Percentiles rank a stretch among this genome's conserved stretches.
These are phyloP conservation scores for Hypolimnas misippus DNA, from an alignment of 2,888 invertebrate genomes.

Conservation along the genomic window DNA sequence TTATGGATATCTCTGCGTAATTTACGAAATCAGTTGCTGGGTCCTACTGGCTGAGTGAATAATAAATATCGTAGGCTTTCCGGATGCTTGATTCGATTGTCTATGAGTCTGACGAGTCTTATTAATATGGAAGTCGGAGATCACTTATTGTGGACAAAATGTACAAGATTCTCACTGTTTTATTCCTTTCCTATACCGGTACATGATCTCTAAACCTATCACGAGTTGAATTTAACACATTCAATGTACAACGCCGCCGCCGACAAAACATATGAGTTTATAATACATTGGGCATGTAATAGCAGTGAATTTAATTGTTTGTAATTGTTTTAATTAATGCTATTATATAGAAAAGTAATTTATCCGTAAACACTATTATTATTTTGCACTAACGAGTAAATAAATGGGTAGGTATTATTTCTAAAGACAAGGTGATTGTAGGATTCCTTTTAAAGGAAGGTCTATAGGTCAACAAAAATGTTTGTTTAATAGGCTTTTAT, in stretches of 20 bases:
- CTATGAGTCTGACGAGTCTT: neutral
- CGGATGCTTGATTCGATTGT: slow-evolving; percentile 10
- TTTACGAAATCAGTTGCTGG: slow-evolving; percentile 32
- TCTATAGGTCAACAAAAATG: too few relatives aligned
- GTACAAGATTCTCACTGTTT: neutral
- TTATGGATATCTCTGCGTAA: slow-evolving; percentile 36
- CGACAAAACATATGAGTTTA: too few relatives aligned
- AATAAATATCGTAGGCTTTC: slow-evolving; percentile 13
- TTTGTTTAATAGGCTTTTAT: too few relatives aligned
- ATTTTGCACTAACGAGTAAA: neutral
- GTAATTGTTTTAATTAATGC: neutral
- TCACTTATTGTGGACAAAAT: neutral
- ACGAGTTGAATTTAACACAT: neutral
- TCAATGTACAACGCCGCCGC: too few relatives aligned
- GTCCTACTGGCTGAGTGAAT: slow-evolving; percentile 10
- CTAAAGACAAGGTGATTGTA: too few relatives aligned
- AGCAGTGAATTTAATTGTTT: neutral
- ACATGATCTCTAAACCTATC: neutral
- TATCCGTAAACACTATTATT: neutral
- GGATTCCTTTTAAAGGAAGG: too few relatives aligned
- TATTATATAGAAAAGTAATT: neutral
- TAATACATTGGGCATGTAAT: neutral
- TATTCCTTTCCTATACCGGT: neutral
- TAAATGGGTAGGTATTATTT: too few relatives aligned
- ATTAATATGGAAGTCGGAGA: neutral